These are phyloP conservation scores for Bellardia bayeri DNA, from an alignment of 2,888 invertebrate species.

Conservation along the genomic window DNA sequence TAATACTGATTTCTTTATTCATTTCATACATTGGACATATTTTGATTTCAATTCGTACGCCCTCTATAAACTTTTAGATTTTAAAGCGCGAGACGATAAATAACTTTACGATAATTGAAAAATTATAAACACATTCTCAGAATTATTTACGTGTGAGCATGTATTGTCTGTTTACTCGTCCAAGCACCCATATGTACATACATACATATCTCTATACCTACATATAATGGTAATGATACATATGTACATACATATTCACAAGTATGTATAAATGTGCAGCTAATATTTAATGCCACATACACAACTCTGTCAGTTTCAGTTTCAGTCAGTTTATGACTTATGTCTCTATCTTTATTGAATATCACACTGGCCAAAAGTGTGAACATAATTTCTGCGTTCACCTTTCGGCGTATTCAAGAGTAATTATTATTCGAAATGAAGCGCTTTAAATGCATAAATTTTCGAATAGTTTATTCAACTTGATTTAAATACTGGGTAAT, in stretches of 20 bases:
- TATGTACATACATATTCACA: too few relatives aligned
- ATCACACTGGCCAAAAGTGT: conserved; percentile 51
- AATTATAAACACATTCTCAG: conserved; percentile 69
- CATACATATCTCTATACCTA: too few relatives aligned
- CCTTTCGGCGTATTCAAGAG: conserved; percentile 40
- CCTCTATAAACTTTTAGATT: conserved; percentile 55
- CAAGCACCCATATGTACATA: too few relatives aligned
- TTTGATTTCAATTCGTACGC: conserved; percentile 72
- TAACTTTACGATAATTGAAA: conserved; percentile 73
- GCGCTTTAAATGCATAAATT: neutral
- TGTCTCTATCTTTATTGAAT: conserved; percentile 52
- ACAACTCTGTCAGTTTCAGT: neutral
- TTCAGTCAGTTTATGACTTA: neutral
- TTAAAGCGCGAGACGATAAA: conserved; percentile 65
- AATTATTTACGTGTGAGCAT: conserved; percentile 48
- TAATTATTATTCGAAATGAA: conserved; percentile 39
- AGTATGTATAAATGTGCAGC: neutral
- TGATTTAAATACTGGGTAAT: neutral
- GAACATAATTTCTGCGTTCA: conserved; percentile 54
- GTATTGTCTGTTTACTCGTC: neutral
- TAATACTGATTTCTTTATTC: conserved; percentile 63
- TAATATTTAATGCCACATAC: conserved; percentile 4
- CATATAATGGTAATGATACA: too few relatives aligned
- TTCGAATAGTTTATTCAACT: conserved; percentile 30
- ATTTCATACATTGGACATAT: conserved; percentile 60